Conservation (phyloP, 2,888 invertebrate species). For the Clepsis dumicolana region DNA sequence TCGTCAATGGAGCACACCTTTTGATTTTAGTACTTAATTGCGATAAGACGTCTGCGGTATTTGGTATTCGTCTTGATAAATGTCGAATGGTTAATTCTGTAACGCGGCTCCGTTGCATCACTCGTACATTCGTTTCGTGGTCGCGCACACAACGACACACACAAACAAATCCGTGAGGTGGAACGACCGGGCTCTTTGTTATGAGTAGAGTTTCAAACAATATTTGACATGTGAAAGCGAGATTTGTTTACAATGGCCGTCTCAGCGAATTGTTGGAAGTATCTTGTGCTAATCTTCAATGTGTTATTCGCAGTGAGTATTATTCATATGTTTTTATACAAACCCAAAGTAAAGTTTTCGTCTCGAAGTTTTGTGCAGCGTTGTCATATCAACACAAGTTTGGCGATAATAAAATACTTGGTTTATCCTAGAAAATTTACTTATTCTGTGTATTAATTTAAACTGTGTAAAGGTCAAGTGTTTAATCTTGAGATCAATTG, state of each 20-base stretch:
- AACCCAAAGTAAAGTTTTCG: conserved; percentile 28
- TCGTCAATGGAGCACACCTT: conserved; percentile 48
- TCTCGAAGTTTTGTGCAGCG: conserved; percentile 13
- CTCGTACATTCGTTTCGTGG: conserved; percentile 54
- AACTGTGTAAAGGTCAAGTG: conserved; percentile 29
- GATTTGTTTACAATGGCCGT: conserved; percentile 71
- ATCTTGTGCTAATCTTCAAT: conserved; percentile 81
- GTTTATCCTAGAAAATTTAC: conserved; percentile 2
- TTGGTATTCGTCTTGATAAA: conserved; percentile 59
- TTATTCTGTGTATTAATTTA: neutral
- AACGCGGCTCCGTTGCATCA: conserved; percentile 73
- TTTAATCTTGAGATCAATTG: conserved; percentile 28
- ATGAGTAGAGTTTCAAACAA: conserved; percentile 71
- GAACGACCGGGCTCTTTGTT: conserved; percentile 80
- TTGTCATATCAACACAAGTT: conserved; percentile 38
- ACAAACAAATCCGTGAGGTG: conserved; percentile 77
- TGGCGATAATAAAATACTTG: neutral
- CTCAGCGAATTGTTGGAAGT: conserved; percentile 83
- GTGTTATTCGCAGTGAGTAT: conserved; percentile 80
- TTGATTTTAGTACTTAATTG: conserved; percentile 48
- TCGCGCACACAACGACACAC: conserved; percentile 55
- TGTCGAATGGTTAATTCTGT: conserved; percentile 77
- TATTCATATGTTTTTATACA: conserved; percentile 35
- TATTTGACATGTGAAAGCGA: conserved; percentile 76
- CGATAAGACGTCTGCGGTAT: conserved; percentile 54